Evolutionary conservation across 2,113 vertebrate species (phyloP).

Genomic region (Pionites leucogaster): DNA sequence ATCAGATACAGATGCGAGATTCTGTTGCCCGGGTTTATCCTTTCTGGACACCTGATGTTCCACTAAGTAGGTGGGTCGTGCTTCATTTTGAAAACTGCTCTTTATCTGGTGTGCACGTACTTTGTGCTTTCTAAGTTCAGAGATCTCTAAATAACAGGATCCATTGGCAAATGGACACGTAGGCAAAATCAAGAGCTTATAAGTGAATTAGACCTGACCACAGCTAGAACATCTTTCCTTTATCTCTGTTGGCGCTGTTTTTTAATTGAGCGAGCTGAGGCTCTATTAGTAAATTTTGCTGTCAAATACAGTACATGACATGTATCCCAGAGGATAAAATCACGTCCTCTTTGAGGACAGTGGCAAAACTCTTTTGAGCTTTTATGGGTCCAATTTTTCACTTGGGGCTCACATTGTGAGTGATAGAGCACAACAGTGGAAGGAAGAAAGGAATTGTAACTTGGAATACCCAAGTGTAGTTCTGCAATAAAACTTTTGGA

Average conservation of each 20-base stretch:
- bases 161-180: neutral
- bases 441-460: neutral
- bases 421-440: neutral
- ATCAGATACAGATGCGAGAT: slow-evolving; percentile 84
- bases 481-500: neutral
- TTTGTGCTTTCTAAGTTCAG: neutral
- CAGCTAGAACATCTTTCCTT: neutral
- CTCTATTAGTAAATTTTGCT: neutral
- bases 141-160: neutral
- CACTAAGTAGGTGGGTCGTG: slow-evolving; percentile 82
- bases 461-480: neutral
- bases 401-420: neutral
- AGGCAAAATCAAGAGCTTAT: neutral
- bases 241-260: neutral
- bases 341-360: neutral
- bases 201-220: neutral
- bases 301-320: neutral
- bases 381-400: neutral
- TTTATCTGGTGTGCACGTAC: neutral
- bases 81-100: neutral
- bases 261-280: neutral
- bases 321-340: neutral
- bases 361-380: neutral
- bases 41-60: slow-evolving; percentile 85
- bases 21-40: slow-evolving; percentile 87